Percentiles rank a stretch among this genome's conserved stretches.
These are phyloP conservation scores for Holothuria leucospilota DNA, from an alignment of 53 echinoderm and acorn worm species.

Conservation along the genomic window DNA sequence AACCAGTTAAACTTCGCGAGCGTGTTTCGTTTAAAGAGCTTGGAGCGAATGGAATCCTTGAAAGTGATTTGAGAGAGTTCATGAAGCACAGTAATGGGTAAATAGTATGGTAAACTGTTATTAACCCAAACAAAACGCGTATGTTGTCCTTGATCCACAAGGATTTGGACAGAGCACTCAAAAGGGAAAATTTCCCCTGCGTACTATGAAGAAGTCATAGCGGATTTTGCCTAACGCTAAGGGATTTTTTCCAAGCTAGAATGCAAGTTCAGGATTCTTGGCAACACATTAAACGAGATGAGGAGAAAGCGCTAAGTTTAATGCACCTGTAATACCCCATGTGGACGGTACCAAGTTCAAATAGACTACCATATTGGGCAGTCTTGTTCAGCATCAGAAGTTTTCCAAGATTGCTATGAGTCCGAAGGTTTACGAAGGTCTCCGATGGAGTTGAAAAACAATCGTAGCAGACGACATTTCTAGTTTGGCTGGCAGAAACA, in stretches of 20 bases:
- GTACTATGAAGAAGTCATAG: conserved; percentile 22
- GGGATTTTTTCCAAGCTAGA: conserved; percentile 11
- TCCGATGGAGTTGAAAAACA: conserved; percentile 37
- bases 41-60: conserved; percentile 46
- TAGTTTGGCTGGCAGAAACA: conserved; percentile 26
- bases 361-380: conserved; percentile 54
- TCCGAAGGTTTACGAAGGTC: conserved; percentile 19
- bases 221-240: not conserved
- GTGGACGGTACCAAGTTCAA: conserved; percentile 52
- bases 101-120: too few species aligned
- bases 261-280: too few species aligned
- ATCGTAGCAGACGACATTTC: conserved; percentile 55
- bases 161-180: conserved; percentile 38
- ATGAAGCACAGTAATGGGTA: too few species aligned
- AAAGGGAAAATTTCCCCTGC: conserved; percentile 56
- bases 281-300: too few species aligned
- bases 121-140: conserved; percentile 17
- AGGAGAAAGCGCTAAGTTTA: not conserved
- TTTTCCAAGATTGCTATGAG: not conserved
- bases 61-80: conserved; percentile 41
- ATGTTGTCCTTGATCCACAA: conserved; percentile 55
- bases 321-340: conserved; percentile 54
- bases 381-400: conserved; percentile 35
- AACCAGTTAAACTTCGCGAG: conserved; percentile 48
- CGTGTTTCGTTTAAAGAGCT: conserved; percentile 31